Evolutionary conservation across 2,888 invertebrate species (phyloP).

Genomic region (Drosophila putrida): DNA sequence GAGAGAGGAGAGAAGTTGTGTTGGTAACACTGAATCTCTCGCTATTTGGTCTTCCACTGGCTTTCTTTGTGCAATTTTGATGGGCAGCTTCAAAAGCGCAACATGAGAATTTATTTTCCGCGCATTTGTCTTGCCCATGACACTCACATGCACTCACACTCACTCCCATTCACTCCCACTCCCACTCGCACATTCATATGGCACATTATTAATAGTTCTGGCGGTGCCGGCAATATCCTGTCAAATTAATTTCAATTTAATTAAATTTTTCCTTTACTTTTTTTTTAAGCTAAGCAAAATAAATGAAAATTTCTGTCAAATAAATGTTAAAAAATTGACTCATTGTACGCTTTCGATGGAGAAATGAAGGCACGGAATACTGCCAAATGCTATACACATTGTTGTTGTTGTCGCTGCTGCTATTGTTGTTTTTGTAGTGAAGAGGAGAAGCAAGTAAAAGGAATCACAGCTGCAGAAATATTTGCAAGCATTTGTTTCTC

Average conservation of each 20-base stretch:
- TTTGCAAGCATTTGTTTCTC: slow-evolving; percentile 76
- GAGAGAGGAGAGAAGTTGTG: background rate
- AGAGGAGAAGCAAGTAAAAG: slow-evolving; percentile 29
- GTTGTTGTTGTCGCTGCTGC: background rate
- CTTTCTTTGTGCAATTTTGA: slow-evolving; percentile 68
- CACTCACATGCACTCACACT: slow-evolving; percentile 49
- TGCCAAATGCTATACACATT: slow-evolving; percentile 6
- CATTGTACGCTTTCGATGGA: slow-evolving; percentile 65
- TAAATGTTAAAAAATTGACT: slow-evolving; percentile 82
- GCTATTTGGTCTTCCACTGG: slow-evolving; percentile 25
- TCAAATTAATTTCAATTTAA: slow-evolving; percentile 83
- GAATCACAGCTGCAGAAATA: slow-evolving; percentile 80
- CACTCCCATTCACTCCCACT: slow-evolving; percentile 28
- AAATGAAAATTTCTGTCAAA: slow-evolving; percentile 80
- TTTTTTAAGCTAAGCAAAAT: slow-evolving; percentile 59
- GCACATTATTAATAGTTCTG: slow-evolving; percentile 78
- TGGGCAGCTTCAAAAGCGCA: slow-evolving; percentile 73
- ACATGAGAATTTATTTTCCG: slow-evolving; percentile 77
- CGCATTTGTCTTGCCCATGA: slow-evolving; percentile 72
- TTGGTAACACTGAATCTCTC: slow-evolving; percentile 18
- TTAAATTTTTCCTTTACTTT: slow-evolving; percentile 58
- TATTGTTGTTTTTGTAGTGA: slow-evolving; percentile 6
- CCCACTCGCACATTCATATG: slow-evolving; percentile 34
- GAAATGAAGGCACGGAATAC: slow-evolving; percentile 25
- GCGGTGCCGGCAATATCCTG: slow-evolving; percentile 68